Percentiles rank a stretch among this genome's conserved stretches.
phyloP scores from a whole-genome alignment of 2,888 invertebrate genomes.

The Aspidiotus destructor region DNA sequence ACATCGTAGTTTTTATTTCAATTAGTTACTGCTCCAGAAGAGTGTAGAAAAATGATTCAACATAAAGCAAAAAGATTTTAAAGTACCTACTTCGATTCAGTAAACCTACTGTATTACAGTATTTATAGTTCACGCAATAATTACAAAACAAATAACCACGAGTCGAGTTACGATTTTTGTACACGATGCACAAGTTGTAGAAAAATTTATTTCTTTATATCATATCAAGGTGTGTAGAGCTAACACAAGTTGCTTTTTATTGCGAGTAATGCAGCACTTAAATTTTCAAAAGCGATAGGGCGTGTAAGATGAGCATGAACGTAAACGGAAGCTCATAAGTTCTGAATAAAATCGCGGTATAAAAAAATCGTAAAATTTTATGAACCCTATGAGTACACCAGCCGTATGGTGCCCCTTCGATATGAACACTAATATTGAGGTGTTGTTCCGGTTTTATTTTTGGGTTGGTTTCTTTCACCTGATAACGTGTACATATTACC shows the following conservation, averaged over 20 bases:
- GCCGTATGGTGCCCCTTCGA: slow-evolving; percentile 19
- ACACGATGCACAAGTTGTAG: neutral
- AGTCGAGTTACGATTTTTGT: neutral
- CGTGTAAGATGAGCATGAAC: slow-evolving; percentile 25
- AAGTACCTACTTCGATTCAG: no score
- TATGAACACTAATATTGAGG: slow-evolving; percentile 28
- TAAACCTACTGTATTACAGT: no score
- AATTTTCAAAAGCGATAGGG: slow-evolving; percentile 24
- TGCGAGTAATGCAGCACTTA: slow-evolving; percentile 28
- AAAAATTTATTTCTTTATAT: slow-evolving; percentile 1
- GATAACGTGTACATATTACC: slow-evolving; percentile 17
- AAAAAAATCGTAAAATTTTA: slow-evolving; percentile 31
- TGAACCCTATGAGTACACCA: slow-evolving; percentile 20
- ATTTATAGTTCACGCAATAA: neutral
- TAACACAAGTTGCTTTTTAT: slow-evolving; percentile 16
- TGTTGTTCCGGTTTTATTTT: slow-evolving; percentile 30
- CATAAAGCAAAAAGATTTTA: no score
- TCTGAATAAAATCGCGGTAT: slow-evolving; percentile 29
- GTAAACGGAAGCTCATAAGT: slow-evolving; percentile 31
- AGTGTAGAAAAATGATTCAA: no score
- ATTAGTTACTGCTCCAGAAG: no score
- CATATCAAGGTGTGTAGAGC: neutral
- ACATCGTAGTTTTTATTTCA: no score
- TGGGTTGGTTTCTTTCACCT: slow-evolving; percentile 21
- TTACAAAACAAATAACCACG: neutral